Conservation (phyloP, 2,797 vertebrate genomes). For the Aselliscus stoliczkanus region DNA sequence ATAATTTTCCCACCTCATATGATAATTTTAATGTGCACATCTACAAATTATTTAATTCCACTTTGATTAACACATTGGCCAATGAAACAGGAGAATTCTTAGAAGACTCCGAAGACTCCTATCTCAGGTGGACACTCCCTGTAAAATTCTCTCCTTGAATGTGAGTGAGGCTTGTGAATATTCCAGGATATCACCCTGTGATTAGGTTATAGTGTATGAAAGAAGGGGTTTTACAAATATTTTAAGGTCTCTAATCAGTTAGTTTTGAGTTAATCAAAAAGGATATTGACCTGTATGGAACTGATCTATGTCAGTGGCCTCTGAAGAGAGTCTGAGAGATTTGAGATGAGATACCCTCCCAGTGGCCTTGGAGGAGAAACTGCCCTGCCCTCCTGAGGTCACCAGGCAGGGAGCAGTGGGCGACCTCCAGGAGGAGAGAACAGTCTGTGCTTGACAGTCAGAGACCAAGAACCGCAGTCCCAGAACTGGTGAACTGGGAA, state of each 20-base stretch:
- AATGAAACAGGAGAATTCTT: not conserved
- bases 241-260: not conserved
- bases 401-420: not conserved
- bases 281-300: not conserved
- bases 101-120: not conserved
- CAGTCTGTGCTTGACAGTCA: not conserved
- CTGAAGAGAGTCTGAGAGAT: not conserved
- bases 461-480: not conserved
- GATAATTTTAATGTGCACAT: not conserved
- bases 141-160: not conserved
- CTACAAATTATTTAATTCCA: not conserved
- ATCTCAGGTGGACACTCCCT: not conserved
- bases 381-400: not conserved
- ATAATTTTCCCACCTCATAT: no score
- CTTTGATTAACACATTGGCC: not conserved
- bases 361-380: not conserved
- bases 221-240: not conserved
- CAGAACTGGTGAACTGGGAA: not conserved
- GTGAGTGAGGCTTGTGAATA: not conserved
- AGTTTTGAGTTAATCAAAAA: not conserved
- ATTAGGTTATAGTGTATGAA: not conserved
- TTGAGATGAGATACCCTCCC: not conserved
- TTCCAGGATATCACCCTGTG: not conserved
- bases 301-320: not conserved
- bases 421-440: not conserved